phyloP scores from a whole-genome alignment of 2,113 vertebrate genomes.

The Chaetops frenatus region DNA sequence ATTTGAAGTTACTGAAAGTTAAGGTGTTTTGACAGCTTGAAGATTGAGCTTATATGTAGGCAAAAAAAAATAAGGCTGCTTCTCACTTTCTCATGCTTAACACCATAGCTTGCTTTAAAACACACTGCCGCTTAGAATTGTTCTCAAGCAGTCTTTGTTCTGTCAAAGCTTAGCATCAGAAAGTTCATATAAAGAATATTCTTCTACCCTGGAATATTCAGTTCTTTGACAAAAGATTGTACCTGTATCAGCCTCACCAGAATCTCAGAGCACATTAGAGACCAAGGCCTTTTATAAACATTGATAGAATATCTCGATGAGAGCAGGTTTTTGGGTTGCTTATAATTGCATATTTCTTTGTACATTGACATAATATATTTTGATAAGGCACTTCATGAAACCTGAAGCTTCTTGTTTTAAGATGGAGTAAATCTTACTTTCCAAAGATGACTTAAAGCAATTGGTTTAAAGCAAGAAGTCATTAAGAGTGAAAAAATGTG shows the following conservation, averaged over 20 bases:
- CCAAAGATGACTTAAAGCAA: not conserved
- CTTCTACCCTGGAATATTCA: not conserved
- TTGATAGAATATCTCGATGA: not conserved
- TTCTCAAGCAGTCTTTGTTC: not conserved
- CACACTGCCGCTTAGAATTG: not conserved
- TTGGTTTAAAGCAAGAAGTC: not conserved
- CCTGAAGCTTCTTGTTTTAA: not conserved
- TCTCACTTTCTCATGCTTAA: not conserved
- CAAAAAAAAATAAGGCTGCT: not conserved
- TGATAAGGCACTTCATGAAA: not conserved
- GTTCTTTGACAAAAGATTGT: not conserved
- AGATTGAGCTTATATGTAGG: not conserved
- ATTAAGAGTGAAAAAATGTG: not conserved
- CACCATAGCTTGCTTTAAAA: not conserved
- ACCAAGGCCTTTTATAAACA: not conserved
- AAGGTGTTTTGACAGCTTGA: not conserved
- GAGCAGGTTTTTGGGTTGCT: not conserved
- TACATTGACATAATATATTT: not conserved
- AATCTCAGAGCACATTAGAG: not conserved
- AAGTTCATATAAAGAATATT: not conserved
- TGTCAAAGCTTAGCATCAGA: not conserved
- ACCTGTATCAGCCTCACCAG: not conserved
- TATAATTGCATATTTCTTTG: not conserved
- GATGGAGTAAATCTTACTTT: not conserved
- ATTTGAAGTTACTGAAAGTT: not conserved